Conservation (phyloP, 1,140 invertebrate species). For the Macrobrachium nipponense region DNA sequence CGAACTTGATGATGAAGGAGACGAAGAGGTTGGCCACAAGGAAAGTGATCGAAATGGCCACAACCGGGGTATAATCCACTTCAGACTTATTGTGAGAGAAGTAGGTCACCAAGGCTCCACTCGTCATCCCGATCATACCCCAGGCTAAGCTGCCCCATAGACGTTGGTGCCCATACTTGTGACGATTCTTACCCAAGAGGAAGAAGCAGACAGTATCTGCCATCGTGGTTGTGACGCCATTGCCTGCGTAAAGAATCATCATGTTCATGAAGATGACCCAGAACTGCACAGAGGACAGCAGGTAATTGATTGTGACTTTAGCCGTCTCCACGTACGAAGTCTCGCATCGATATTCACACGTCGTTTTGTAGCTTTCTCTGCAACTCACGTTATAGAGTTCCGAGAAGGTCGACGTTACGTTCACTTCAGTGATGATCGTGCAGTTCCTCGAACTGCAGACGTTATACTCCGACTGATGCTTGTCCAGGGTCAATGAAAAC, state of each 20-base stretch:
- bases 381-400: background rate
- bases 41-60: slow-evolving; percentile 34
- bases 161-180: slow-evolving; percentile 50
- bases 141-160: slow-evolving; percentile 54
- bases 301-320: no score
- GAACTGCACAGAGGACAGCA: background rate
- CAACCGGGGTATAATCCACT: slow-evolving; percentile 30
- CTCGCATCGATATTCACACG: background rate
- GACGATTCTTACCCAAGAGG: slow-evolving; percentile 42
- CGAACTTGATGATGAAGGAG: slow-evolving; percentile 19
- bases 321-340: no score
- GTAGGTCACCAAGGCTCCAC: slow-evolving; percentile 41
- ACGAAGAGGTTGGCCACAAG: slow-evolving; percentile 21
- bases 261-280: slow-evolving; percentile 55
- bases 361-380: background rate
- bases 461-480: background rate
- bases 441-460: background rate
- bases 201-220: slow-evolving; percentile 58
- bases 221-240: slow-evolving; percentile 44
- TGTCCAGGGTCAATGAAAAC: background rate
- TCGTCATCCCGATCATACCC: slow-evolving; percentile 34
- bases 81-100: slow-evolving; percentile 26
- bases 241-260: slow-evolving; percentile 45
- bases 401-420: background rate
- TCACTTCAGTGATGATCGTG: background rate